Percentiles rank a stretch among this genome's conserved stretches.
Conservation (phyloP, 2,888 invertebrate species). For the Phengaris arion region DNA sequence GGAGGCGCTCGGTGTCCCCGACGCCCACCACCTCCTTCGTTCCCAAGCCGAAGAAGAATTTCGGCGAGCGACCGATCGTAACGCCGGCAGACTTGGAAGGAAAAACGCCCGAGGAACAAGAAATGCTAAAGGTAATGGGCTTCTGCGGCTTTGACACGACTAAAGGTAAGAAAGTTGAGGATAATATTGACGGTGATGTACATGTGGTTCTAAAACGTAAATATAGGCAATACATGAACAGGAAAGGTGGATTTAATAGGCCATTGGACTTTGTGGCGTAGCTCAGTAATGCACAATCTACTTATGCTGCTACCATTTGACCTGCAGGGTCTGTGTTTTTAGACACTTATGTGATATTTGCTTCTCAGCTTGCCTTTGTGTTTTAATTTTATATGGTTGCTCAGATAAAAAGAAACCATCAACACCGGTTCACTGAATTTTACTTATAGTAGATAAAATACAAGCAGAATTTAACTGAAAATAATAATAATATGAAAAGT, state of each 20-base stretch:
- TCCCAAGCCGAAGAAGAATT: conserved; percentile 61
- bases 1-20: conserved; percentile 62
- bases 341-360: conserved; percentile 41
- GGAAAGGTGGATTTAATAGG: conserved; percentile 99
- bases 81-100: conserved; percentile 93
- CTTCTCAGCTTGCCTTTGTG: conserved; percentile 47
- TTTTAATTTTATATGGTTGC: conserved; percentile 29
- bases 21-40: conserved; percentile 64
- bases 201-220: conserved; percentile 97
- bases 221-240: conserved; percentile 99
- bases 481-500: not conserved
- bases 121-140: conserved; percentile 98
- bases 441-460: not conserved
- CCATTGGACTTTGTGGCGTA: conserved; percentile 97
- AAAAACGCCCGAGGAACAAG: conserved; percentile 93
- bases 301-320: conserved; percentile 29
- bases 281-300: conserved; percentile 44
- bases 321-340: conserved; percentile 43
- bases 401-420: not conserved
- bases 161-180: conserved; percentile 96
- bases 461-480: not conserved
- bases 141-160: conserved; percentile 97
- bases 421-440: no score
- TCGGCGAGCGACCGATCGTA: conserved; percentile 82
- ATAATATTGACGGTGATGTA: conserved; percentile 96